Evolutionary conservation across 2,888 invertebrate species (phyloP).

Genomic region (Caenorhabditis sp.): DNA sequence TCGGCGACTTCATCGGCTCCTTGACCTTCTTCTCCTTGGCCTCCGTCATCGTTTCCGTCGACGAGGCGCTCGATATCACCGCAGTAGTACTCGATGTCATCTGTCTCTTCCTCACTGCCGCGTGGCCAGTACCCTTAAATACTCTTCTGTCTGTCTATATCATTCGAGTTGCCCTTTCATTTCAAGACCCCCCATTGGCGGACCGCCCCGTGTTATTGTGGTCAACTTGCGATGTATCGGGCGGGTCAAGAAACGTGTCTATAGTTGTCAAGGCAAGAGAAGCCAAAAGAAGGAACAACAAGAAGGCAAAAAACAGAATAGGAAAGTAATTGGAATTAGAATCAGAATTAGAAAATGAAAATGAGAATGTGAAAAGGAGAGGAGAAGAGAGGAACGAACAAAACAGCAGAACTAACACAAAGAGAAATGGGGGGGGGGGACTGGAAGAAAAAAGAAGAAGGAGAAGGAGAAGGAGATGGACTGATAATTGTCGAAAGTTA

Average conservation of each 20-base stretch:
- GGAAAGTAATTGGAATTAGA: neutral
- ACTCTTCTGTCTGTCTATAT: conserved; percentile 33
- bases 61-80: conserved; percentile 27
- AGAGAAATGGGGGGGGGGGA: neutral
- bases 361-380: too few species aligned
- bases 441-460: neutral
- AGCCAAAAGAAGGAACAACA: conserved; percentile 5
- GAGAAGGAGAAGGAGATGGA: neutral
- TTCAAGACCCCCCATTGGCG: neutral
- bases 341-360: too few species aligned
- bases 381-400: too few species aligned
- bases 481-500: too few species aligned
- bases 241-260: conserved; percentile 30
- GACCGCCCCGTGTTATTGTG: conserved; percentile 29
- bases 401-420: too few species aligned
- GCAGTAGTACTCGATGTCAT: conserved; percentile 15
- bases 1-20: conserved; percentile 62
- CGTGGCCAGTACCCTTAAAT: conserved; percentile 55
- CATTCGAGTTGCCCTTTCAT: conserved; percentile 35
- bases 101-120: conserved; percentile 20
- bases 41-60: conserved; percentile 22
- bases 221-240: conserved; percentile 26
- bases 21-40: conserved; percentile 39
- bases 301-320: conserved; percentile 12
- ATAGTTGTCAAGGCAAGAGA: conserved; percentile 16